A percentile compares a stretch with the other conserved stretches of the same genome.
Conservation (phyloP, 2,888 invertebrate species). For the Choreutis nemorana region DNA sequence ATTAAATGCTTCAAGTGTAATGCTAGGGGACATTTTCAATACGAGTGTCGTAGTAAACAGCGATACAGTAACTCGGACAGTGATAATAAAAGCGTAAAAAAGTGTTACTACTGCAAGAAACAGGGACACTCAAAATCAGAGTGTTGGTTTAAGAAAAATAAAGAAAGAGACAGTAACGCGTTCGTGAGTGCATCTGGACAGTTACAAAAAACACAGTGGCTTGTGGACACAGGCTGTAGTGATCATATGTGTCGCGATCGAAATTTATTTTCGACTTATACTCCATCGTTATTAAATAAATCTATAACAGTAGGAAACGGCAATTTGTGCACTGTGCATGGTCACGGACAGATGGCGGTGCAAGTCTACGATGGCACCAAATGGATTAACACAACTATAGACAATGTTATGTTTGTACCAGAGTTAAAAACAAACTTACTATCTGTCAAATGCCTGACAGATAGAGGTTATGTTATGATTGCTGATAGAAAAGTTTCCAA, state of each 20-base stretch:
- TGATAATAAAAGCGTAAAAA: too few relatives aligned
- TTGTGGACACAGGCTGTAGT: conserved; percentile 5
- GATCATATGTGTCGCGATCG: neutral
- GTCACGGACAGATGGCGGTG: conserved; percentile 5
- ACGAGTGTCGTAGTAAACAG: too few relatives aligned
- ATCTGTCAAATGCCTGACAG: conserved; percentile 5
- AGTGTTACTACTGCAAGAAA: conserved; percentile 4
- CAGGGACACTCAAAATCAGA: conserved; percentile 2
- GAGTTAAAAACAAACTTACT: conserved; percentile 9
- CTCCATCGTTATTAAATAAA: neutral
- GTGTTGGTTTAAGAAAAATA: conserved; percentile 2
- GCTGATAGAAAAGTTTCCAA: conserved; percentile 2
- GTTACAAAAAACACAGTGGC: neutral
- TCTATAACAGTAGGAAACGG: conserved; percentile 4
- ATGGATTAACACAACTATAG: conserved; percentile 6
- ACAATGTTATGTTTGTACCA: conserved; percentile 6
- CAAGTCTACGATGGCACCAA: conserved; percentile 3
- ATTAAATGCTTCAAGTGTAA: too few relatives aligned
- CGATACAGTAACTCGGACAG: too few relatives aligned
- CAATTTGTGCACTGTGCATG: neutral
- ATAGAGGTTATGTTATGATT: conserved; percentile 7
- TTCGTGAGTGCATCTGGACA: neutral
- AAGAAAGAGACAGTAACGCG: neutral
- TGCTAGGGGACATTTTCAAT: neutral
- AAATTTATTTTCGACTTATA: neutral